Evolutionary conservation across 1,140 invertebrate genomes (phyloP), one percentile per base, ranked within the genome.

Genomic region (Caenorhabditis brenneri): DNA sequence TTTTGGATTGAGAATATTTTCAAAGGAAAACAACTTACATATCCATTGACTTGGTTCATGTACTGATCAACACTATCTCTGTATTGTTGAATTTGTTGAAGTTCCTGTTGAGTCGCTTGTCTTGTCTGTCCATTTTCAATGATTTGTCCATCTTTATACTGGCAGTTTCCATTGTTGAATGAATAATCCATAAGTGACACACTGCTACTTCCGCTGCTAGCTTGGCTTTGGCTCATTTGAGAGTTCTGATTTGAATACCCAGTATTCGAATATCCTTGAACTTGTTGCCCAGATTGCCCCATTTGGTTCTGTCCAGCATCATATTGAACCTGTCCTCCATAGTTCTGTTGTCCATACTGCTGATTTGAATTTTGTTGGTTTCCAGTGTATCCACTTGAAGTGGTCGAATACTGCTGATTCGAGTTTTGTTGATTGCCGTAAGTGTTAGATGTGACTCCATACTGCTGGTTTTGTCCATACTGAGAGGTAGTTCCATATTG

Each of bases 161-260:
- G 82, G 10, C 82, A 83, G 24, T 83, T 83, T 79, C 82, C 82
- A 65, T 83, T 83, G 31, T 80, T 83, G 82, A 83, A 83, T 4
- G 82, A 83, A 48, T 83, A 83, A 22, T 78, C 39, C 42, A 42
- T 79, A 10, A 83, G 42, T 7, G 33, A 46, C 19, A 83, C 82
- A 31, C 55, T 65, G 29, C 58, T 83, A 39, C 22, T 83, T 79
- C 82, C 82, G 24, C 24, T 58, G 22, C 33, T 24, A 10, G 27
- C 53, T 42, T 65, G 65, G 24, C 36, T 74, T 9, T 74, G 65
- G n/a, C 36, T 46, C 65, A 74, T 74, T 42, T 74, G 65, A 10
- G 65, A 74, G 36, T 74, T 65, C 24, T 79, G 69, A 55, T 83
- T 83, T 3, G 65, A 79, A 42, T 83, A 80, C n/a, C 36, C 69